A percentile compares a stretch with the other conserved stretches of the same genome.
Conservation (phyloP, 2,113 vertebrate genomes). For the Zosterops lateralis region DNA sequence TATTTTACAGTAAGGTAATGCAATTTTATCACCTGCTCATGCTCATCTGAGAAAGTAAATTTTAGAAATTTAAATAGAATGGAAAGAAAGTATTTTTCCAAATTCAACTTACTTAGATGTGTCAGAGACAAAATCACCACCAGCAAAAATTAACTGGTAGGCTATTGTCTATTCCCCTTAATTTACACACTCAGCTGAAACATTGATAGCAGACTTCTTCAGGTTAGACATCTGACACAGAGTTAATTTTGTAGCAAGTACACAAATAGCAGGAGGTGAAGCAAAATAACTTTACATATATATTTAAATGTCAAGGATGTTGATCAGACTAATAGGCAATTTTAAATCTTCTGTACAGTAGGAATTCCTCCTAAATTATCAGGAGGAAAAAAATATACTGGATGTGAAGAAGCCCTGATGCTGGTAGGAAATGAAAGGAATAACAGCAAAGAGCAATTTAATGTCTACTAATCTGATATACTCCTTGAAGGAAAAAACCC, state of each 20-base stretch:
- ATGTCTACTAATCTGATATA: neutral
- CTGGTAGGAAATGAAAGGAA: neutral
- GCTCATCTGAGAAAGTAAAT: neutral
- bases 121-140: neutral
- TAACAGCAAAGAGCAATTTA: neutral
- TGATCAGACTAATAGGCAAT: neutral
- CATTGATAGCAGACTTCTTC: rapidly evolving
- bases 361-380: neutral
- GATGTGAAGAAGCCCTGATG: neutral
- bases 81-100: neutral
- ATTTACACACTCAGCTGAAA: neutral
- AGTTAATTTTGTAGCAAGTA: neutral
- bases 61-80: neutral
- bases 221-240: neutral
- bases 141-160: neutral
- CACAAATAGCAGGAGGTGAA: neutral
- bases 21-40: neutral
- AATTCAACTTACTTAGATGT: neutral
- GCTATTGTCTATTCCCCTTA: neutral
- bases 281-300: neutral
- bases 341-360: neutral
- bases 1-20: neutral
- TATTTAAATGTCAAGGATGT: neutral
- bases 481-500: neutral
- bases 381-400: neutral